Percentiles rank a stretch among this genome's conserved stretches.
Conservation (phyloP, 2,888 invertebrate genomes). For the Chalcis sispes region DNA sequence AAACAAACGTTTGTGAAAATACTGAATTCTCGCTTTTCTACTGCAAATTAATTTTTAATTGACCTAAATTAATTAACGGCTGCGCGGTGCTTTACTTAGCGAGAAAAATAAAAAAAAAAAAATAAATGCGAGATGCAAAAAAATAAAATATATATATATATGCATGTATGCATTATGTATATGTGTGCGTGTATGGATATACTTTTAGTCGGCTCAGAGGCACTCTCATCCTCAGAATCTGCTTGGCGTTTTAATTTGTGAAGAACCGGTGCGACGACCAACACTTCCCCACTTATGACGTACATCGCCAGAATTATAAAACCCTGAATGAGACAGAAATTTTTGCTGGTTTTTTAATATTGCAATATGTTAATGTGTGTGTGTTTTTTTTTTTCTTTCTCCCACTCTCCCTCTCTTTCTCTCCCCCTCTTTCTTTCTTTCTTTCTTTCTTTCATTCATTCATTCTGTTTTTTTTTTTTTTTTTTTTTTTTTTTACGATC, state of each 20-base stretch:
- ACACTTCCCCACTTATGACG: constrained; percentile 67
- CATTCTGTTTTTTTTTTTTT: too few relatives aligned
- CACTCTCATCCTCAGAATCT: constrained; percentile 64
- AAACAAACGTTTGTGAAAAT: too few relatives aligned
- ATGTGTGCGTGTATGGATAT: constrained; percentile 30
- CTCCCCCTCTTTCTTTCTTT: too few relatives aligned
- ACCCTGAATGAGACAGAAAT: constrained; percentile 64
- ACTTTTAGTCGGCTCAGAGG: constrained; percentile 74
- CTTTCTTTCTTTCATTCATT: too few relatives aligned
- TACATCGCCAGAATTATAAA: constrained; percentile 68
- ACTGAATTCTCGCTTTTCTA: too few relatives aligned
- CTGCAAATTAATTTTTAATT: constrained; percentile 35
- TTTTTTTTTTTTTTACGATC: too few relatives aligned
- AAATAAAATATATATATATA: too few relatives aligned
- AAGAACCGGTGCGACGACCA: constrained; percentile 66
- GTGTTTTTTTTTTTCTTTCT: too few relatives aligned
- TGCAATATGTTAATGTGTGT: too few relatives aligned
- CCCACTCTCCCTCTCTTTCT: too few relatives aligned
- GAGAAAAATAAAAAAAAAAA: background rate
- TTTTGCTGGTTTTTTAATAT: background rate
- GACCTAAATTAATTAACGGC: constrained; percentile 13
- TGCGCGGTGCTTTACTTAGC: background rate
- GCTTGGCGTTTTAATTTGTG: constrained; percentile 68
- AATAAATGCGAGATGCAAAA: background rate
- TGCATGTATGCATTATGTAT: too few relatives aligned